Evolutionary conservation across 2,888 invertebrate genomes (phyloP).

Genomic region (Microctonus brassicae): DNA sequence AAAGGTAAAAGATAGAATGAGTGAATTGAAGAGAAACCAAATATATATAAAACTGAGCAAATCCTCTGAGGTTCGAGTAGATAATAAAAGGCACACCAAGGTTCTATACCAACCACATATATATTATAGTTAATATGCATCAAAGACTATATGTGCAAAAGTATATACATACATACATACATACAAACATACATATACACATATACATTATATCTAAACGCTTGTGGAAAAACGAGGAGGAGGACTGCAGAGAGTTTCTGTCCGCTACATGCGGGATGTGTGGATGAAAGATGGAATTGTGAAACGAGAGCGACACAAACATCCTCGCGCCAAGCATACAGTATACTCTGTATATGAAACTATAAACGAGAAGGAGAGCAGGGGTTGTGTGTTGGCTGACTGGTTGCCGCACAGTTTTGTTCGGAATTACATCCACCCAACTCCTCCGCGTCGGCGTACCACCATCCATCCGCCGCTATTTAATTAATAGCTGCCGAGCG

Average conservation of each 20-base stretch:
- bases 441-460: constrained; percentile 43
- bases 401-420: constrained; percentile 49
- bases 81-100: constrained; percentile 34
- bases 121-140: not conserved
- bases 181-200: not conserved
- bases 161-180: not conserved
- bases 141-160: no score
- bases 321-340: constrained; percentile 4
- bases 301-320: constrained; percentile 13
- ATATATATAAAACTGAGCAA: constrained; percentile 51
- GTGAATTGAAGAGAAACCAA: constrained; percentile 46
- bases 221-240: not conserved
- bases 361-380: constrained; percentile 16
- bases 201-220: not conserved
- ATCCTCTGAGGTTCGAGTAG: constrained; percentile 39
- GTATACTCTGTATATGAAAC: no score
- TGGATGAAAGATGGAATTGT: constrained; percentile 37
- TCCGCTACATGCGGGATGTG: constrained; percentile 34
- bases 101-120: not conserved
- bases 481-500: constrained; percentile 58
- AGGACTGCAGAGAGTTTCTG: constrained; percentile 21
- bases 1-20: not conserved
- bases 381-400: constrained; percentile 27
- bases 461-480: constrained; percentile 52
- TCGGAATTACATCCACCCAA: constrained; percentile 50